Percentiles rank a stretch among this genome's conserved stretches.
These are phyloP conservation scores for Amphipoea lucens DNA, from an alignment of 2,888 invertebrate genomes.

Conservation along the genomic window DNA sequence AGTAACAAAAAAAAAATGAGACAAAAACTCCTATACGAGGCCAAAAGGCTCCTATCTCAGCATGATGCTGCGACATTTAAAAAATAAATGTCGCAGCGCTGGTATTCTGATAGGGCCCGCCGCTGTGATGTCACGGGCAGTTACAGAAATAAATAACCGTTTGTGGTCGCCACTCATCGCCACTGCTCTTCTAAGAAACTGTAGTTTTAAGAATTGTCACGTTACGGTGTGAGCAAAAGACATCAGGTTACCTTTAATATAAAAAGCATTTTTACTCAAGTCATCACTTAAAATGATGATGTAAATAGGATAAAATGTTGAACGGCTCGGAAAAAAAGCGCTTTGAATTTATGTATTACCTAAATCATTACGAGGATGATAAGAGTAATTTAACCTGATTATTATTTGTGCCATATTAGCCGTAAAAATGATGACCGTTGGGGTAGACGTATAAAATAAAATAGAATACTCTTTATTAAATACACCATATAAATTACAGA, in stretches of 20 bases:
- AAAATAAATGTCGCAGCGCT: too few relatives aligned
- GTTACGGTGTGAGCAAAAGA: constrained; percentile 48
- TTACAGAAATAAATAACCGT: too few relatives aligned
- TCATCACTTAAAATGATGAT: constrained; percentile 74
- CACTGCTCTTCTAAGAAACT: neutral
- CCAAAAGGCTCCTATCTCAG: too few relatives aligned
- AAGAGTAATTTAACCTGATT: neutral
- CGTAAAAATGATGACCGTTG: too few relatives aligned
- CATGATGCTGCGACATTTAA: too few relatives aligned
- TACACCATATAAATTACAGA: too few relatives aligned
- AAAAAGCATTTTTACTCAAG: constrained; percentile 68
- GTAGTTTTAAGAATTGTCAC: neutral
- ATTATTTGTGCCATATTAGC: neutral
- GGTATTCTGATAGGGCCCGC: too few relatives aligned
- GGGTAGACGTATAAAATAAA: too few relatives aligned
- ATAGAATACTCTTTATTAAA: too few relatives aligned
- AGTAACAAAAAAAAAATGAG: too few relatives aligned
- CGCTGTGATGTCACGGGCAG: too few relatives aligned
- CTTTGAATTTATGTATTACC: constrained; percentile 21
- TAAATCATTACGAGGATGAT: constrained; percentile 4
- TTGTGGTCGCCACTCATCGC: neutral
- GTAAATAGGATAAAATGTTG: constrained; percentile 62
- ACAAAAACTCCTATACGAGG: too few relatives aligned
- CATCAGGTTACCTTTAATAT: constrained; percentile 70
- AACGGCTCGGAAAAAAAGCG: constrained; percentile 49